phyloP scores from a whole-genome alignment of 2,797 vertebrate genomes.

The Acestrorhynchus altus region DNA sequence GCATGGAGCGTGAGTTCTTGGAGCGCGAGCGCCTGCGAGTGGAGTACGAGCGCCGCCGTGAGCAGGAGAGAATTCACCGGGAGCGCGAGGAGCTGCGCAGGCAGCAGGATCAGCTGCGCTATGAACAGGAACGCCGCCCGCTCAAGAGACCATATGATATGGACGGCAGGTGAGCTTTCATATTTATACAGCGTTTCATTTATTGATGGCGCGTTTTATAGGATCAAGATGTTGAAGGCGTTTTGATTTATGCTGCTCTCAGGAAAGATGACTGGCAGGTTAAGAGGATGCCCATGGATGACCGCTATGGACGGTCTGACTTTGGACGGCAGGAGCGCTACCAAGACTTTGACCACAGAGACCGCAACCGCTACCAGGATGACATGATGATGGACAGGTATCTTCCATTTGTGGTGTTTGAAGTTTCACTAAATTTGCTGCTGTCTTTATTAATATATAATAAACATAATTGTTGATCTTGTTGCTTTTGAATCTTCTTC shows the following conservation, averaged over 20 bases:
- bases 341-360: slow-evolving; percentile 91
- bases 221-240: too few species aligned
- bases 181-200: not conserved
- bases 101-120: slow-evolving; percentile 93
- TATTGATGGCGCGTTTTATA: not conserved
- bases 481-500: not conserved
- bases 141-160: slow-evolving; percentile 87
- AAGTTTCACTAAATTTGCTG: too few species aligned
- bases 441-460: too few species aligned
- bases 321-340: slow-evolving; percentile 88
- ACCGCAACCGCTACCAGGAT: slow-evolving; percentile 89
- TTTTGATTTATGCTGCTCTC: not conserved
- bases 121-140: slow-evolving; percentile 86
- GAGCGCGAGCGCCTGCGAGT: slow-evolving; percentile 91
- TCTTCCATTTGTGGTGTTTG: not conserved
- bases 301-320: slow-evolving; percentile 84
- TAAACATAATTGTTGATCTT: not conserved
- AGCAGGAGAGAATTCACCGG: slow-evolving; percentile 93
- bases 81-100: slow-evolving; percentile 92
- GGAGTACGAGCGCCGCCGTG: slow-evolving; percentile 89
- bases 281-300: slow-evolving; percentile 87
- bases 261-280: slow-evolving; percentile 93
- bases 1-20: slow-evolving; percentile 90
- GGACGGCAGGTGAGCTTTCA: slow-evolving; percentile 79
- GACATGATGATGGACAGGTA: slow-evolving; percentile 83